These are phyloP conservation scores for Catostylus mosaicus DNA, from an alignment of 30 jellyfish, hydroid and myxozoan genomes.

Conservation along the genomic window DNA sequence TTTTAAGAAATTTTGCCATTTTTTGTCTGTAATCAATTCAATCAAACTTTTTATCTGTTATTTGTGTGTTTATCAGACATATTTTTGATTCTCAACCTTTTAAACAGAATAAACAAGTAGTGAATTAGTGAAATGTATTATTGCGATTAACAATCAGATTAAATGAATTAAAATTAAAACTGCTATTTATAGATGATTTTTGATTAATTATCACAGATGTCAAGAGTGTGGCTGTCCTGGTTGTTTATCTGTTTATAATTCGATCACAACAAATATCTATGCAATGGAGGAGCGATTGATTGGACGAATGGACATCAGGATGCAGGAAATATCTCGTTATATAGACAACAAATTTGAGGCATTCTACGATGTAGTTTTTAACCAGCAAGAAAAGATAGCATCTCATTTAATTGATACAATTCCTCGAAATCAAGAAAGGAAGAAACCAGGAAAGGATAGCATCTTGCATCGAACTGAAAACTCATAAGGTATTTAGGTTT, in stretches of 20 bases:
- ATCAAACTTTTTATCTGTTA: too few species aligned
- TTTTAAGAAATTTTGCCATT: too few species aligned
- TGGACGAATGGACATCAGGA: slow-evolving; percentile 67
- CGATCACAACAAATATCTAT: slow-evolving; percentile 70
- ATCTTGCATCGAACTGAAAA: slow-evolving; percentile 48
- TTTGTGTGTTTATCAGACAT: too few species aligned
- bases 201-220: slow-evolving; percentile 27
- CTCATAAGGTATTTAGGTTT: slow-evolving; percentile 27
- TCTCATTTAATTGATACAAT: slow-evolving; percentile 43
- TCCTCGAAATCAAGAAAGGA: slow-evolving; percentile 37
- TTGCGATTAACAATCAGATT: too few species aligned
- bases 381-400: slow-evolving; percentile 57
- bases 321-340: slow-evolving; percentile 65
- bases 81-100: too few species aligned
- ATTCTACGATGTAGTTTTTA: slow-evolving; percentile 49
- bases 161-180: too few species aligned
- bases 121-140: too few species aligned
- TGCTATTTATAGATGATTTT: too few species aligned
- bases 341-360: slow-evolving; percentile 70
- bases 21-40: too few species aligned
- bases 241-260: slow-evolving; percentile 64
- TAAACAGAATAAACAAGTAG: too few species aligned
- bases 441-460: slow-evolving; percentile 43
- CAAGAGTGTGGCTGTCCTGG: slow-evolving; percentile 88
- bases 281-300: slow-evolving; percentile 75